Base-by-base conservation (phyloP, 2,888 invertebrate species). In the Thera britannica region DNA sequence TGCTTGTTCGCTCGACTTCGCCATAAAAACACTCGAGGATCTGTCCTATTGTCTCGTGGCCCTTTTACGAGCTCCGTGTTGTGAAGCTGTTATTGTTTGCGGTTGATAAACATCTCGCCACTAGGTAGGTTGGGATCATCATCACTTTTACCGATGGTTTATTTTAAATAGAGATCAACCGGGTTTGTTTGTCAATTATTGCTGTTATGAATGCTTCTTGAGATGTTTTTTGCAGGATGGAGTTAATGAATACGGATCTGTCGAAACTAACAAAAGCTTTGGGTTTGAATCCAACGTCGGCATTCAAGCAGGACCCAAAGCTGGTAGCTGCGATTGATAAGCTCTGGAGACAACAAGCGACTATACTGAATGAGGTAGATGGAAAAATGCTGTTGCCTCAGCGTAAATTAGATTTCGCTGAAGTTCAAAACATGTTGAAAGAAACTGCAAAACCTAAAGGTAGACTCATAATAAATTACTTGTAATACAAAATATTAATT, bases 101-200 rank as follows among this genome's bases (percentile, higher is more conserved):
- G 90, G 92, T 90, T 88, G 93, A 93, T 93, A 93, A 93, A 91
- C 90, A 93, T 93, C 93, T 90, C 89, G 87, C 91, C 90, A 90
- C 91, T 90, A 86, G 88, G 89, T 90, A 90, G 92, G 90, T 87
- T 89, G 83, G 89, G 92, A 92, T 92, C 93, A 92, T 92, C 90
- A 83, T 86, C 90, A 90, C 90, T 90, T 90, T 89, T 89, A 83
- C 90, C 87, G 82, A 85, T 86, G 85, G 86, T 83, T 86, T 83
- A 83, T 82, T 87, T 87, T 88, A 88, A 46, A 89, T 89, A 86
- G 82, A 88, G 80, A 81, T 84, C 84, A 82, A 84, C 83, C 79
- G 80, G 79, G 83, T 85, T 85, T 86, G 86, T 89, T 89, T 88
- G 87, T 87, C 88, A 90, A 90, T 90, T 88, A 88, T 84, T 82